phyloP scores from a whole-genome alignment of 2,888 invertebrate species.

The Girardia tigrina region DNA sequence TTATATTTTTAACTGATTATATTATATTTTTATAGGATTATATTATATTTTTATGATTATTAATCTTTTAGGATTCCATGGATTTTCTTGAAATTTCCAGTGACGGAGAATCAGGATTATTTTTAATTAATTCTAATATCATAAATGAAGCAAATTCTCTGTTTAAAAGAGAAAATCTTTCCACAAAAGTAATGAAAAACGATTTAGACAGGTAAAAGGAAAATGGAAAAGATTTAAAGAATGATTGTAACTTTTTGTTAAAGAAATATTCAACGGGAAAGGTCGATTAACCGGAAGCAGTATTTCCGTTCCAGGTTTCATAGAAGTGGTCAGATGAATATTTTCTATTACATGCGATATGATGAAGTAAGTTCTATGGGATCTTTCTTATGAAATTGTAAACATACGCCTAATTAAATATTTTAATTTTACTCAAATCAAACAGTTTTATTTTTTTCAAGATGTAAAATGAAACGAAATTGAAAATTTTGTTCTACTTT shows the following conservation, averaged over 20 bases:
- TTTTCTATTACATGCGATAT: not conserved
- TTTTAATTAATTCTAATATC: not conserved
- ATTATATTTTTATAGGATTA: no score
- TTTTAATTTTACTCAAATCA: no score
- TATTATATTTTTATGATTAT: not conserved
- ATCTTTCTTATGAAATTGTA: no score
- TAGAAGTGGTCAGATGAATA: not conserved
- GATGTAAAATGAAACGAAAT: no score
- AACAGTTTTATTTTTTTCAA: no score
- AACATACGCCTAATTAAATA: no score
- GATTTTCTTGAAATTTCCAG: not conserved
- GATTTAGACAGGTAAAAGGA: not conserved
- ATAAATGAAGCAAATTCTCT: not conserved
- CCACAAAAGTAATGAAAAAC: not conserved
- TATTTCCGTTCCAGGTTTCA: not conserved
- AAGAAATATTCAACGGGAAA: not conserved
- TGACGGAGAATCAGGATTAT: not conserved
- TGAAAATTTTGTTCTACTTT: no score
- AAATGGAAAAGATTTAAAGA: not conserved
- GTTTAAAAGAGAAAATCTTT: not conserved
- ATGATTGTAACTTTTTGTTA: not conserved
- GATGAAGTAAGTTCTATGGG: not conserved
- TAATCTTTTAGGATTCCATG: not conserved
- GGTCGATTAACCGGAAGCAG: not conserved
- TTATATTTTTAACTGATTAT: no score